Conservation (phyloP, 37 sponge, comb jelly and placozoan species). For the Mnemiopsis leidyi region DNA sequence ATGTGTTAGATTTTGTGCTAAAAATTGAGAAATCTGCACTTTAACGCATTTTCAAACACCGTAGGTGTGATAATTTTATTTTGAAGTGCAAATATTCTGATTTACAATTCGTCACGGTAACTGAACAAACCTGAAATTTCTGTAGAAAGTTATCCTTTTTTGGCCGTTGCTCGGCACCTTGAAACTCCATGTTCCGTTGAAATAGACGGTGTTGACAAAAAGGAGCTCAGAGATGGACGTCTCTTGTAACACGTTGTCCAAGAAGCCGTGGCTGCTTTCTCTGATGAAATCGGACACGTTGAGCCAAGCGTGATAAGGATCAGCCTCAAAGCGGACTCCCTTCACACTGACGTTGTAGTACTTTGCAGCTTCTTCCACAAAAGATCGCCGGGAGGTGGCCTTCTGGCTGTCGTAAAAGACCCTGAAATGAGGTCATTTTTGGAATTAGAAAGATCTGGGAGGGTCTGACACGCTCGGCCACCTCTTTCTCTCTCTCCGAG, state of each 20-base stretch:
- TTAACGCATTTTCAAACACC: background rate
- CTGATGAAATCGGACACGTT: background rate
- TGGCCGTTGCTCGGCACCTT: constrained; percentile 20
- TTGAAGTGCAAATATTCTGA: background rate
- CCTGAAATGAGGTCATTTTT: background rate
- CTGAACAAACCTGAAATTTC: constrained; percentile 1
- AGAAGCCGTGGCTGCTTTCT: constrained; percentile 46
- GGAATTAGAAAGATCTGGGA: background rate
- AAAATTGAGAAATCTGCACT: no score
- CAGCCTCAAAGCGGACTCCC: background rate
- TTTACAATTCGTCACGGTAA: background rate
- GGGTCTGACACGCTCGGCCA: background rate
- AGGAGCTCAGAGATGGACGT: background rate
- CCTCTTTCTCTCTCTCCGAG: no score
- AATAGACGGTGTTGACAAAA: constrained; percentile 60
- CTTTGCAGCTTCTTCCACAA: background rate
- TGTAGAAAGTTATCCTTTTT: constrained; percentile 17
- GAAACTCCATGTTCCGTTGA: constrained; percentile 52
- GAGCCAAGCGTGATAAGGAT: constrained; percentile 20
- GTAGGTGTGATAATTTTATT: background rate
- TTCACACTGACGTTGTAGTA: constrained; percentile 44
- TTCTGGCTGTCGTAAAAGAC: constrained; percentile 3
- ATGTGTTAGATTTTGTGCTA: background rate
- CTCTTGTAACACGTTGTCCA: constrained; percentile 5
- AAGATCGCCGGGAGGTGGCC: background rate